A percentile compares a stretch with the other conserved stretches of the same genome.
These are phyloP conservation scores for Astropecten irregularis DNA, from an alignment of 53 echinoderm and acorn worm genomes.

Conservation along the genomic window DNA sequence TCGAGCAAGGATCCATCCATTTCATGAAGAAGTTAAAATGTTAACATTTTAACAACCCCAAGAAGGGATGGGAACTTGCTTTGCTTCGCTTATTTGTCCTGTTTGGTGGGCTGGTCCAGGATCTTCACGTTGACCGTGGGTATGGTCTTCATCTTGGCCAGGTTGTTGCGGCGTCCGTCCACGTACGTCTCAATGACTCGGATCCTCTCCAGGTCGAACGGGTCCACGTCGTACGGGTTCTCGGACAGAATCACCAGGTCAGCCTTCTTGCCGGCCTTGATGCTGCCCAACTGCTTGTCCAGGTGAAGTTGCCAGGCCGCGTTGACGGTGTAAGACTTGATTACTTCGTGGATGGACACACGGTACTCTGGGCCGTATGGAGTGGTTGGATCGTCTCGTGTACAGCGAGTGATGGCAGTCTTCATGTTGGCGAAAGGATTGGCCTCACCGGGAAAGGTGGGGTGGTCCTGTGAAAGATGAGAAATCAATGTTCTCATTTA, in stretches of 20 bases:
- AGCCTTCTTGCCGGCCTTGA: slow-evolving; percentile 36
- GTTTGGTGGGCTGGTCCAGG: slow-evolving; percentile 3
- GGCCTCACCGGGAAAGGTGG: slow-evolving; percentile 24
- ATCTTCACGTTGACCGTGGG: not conserved
- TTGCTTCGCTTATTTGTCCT: too few relatives aligned
- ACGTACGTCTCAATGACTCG: slow-evolving; percentile 54
- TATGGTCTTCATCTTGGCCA: slow-evolving; percentile 28
- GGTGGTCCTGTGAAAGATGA: slow-evolving; percentile 26
- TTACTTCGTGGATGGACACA: slow-evolving; percentile 34
- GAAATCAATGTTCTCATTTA: not conserved
- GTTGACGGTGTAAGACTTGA: slow-evolving; percentile 37
- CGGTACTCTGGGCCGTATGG: slow-evolving; percentile 46
- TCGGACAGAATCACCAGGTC: slow-evolving; percentile 43
- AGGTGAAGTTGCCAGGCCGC: slow-evolving; percentile 55
- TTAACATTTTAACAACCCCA: too few relatives aligned
- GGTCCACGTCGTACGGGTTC: slow-evolving; percentile 37
- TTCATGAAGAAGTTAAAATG: too few relatives aligned
- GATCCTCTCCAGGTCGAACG: slow-evolving; percentile 34
- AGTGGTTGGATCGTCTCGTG: slow-evolving; percentile 30
- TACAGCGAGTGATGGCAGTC: slow-evolving; percentile 44
- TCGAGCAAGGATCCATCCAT: too few relatives aligned
- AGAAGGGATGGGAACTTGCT: too few relatives aligned
- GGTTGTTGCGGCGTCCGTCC: slow-evolving; percentile 45
- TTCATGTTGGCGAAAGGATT: slow-evolving; percentile 41
- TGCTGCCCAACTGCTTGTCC: slow-evolving; percentile 10